Conservation (phyloP, 2,797 vertebrate species). For the Remorina albescens region DNA sequence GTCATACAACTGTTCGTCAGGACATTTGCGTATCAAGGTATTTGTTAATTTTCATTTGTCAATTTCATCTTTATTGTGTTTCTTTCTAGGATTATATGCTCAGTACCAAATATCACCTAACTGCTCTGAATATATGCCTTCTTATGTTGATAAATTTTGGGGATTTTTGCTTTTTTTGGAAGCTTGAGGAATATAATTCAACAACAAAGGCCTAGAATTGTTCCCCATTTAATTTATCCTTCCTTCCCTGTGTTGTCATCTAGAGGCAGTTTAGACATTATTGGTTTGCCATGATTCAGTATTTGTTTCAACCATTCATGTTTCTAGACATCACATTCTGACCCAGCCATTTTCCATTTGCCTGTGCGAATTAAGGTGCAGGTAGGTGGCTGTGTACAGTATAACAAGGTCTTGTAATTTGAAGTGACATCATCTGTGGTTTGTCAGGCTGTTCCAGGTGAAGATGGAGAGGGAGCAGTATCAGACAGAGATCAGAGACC, state of each 20-base stretch:
- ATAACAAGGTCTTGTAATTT: slow-evolving; percentile 26
- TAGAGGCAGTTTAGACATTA: slow-evolving; percentile 47
- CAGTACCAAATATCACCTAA: background rate
- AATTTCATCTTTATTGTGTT: slow-evolving; percentile 8
- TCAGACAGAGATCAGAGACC: slow-evolving; percentile 96
- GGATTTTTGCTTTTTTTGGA: background rate
- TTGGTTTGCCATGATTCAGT: slow-evolving; percentile 46
- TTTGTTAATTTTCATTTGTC: background rate
- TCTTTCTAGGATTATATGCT: background rate
- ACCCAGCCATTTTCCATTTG: slow-evolving; percentile 49
- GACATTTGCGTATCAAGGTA: background rate
- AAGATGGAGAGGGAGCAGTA: slow-evolving; percentile 97
- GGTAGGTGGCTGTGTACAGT: slow-evolving; percentile 37
- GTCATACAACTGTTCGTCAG: background rate
- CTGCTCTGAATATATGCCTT: background rate
- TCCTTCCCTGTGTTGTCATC: slow-evolving; percentile 19
- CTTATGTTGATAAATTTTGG: background rate
- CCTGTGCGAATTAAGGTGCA: slow-evolving; percentile 58
- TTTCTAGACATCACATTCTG: slow-evolving; percentile 34
- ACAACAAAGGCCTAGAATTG: background rate
- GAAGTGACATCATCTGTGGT: slow-evolving; percentile 48
- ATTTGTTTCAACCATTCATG: slow-evolving; percentile 40
- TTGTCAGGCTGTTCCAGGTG: slow-evolving; percentile 93
- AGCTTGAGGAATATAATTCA: too few species aligned
- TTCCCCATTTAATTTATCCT: slow-evolving; percentile 6